Base-by-base conservation (phyloP, 2,888 invertebrate species). In the Rhodophaea formosa region DNA sequence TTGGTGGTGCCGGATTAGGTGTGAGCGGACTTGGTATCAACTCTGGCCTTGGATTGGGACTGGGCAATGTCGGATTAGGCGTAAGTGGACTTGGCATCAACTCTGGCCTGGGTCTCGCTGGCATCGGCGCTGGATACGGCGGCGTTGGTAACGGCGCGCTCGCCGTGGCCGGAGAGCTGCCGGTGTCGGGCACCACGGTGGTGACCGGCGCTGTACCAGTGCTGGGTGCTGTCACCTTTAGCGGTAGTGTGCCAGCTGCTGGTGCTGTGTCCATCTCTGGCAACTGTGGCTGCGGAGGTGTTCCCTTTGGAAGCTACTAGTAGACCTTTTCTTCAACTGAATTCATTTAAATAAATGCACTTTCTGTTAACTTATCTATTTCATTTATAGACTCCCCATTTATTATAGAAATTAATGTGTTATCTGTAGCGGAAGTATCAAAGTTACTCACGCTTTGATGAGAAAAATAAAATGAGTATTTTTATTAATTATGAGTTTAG, bases 221-320 rank as follows among this genome's bases (percentile, higher is more conserved):
- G 58, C 59, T 75, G 56, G 80, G 80, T n/a, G 69, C 73, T 45
- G 80, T 82, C 17, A 64, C 59, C 32, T 75, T 80, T 62, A 70
- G 80, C 14, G 83, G 82, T 16, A 60, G 60, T 29, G 71, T 82
- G 12, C 72, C 72, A 32, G 79, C 82, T 58, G 69, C 67, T 55
- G 84, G 84, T 42, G 58, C 69, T 5, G 80, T 82, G 53, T 68
- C 74, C 51, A 79, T 84, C 59, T 57, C 70, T n/a, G 81, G 80
- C 3, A 67, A 71, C 56, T 80, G 80, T 61, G 72, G 71, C 0
- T 78, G 80, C 58, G 73, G 74, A 1, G 71, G 75, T 58, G 66
- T 67, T 15, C 8, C n/a, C 1, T 35, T 35, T 15, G 35, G 35
- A 15, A 15, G 8, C n/a, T 51, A 51, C 8, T 51, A 51, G 23